Base-by-base conservation (phyloP, 2,797 vertebrate genomes). In the Poeciliopsis presidionis region DNA sequence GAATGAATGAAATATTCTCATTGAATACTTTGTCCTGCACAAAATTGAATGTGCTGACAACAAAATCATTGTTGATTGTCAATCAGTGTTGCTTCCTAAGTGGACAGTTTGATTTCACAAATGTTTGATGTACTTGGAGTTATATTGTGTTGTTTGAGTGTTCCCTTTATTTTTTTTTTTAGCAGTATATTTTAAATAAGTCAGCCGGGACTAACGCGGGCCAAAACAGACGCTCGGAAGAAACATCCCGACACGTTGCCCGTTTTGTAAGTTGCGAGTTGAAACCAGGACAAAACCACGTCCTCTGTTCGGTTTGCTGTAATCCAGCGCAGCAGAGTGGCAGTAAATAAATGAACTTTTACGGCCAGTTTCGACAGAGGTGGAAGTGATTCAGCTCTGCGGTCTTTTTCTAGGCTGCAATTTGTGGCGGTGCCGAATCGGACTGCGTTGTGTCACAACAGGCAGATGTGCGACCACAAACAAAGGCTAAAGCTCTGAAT, bases 271-370 rank as follows among this genome's bases (percentile, higher is more conserved):
- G 67, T 74, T 33, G 59, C 49, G 69, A 45, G 39, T 65, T 59
- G 67, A 47, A 12, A 74, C 76, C 74, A 76, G 67, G 76, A 81
- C 53, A 71, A 76, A 46, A 75, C 72, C 87, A 86, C 73, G 81
- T 85, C 69, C 59, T 63, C 47, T 1, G 36, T 9, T 83, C 69
- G 72, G 41, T 76, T 76, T 4, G 20, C 70, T 71, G 55, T 72
- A 83, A 78, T 57, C 81, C 61, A 82, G 76, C 25, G 73, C 53
- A 63, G 57, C 46, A 45, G 74, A 36, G 11, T n/a, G 12, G 71
- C 61, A 67, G 65, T 77, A 73, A 79, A 83, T 57, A 80, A 79
- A 79, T 55, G 75, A 88, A 81, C 74, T 55, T 47, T 3, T 28
- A 76, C 59, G 80, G 61, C 61, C 63, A 36, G n/a, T 51, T 71